Base-by-base conservation (phyloP, 2,888 invertebrate genomes). In the Rugalucina vietnamica region DNA sequence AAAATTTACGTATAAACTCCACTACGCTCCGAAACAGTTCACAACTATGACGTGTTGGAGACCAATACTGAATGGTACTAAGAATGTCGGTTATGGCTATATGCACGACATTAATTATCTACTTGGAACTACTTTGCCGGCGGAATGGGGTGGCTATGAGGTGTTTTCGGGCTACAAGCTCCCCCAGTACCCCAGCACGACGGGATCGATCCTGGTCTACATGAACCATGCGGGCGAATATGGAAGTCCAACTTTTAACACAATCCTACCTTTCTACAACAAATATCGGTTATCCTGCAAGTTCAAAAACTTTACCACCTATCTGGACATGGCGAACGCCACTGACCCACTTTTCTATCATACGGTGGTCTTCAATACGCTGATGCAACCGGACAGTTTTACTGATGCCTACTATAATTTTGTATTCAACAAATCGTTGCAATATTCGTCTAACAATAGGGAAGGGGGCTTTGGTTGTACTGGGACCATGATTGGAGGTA, bases 141-240 rank as follows among this genome's bases (percentile, higher is more conserved):
- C 87, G 27, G 87, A 87, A 77, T 87, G 87, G 87, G 87, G 87
- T 3, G 87, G 87, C 4, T 87, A 87, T 50, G 74, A 80, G 27
- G 75, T 87, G 0, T 75, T 80, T n/a, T 76, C 73, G 18, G 65
- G 76, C 3, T 29, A 29, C 4, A 29, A 34, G 4, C 29, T 60
- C 1, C 74, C 81, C 1, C 60, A 43, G 21, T 27, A 24, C 0
- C 60, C 39, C 24, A 54, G 36, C 1, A 65, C 75, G 24, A 39
- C n/a, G 0, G 86, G 86, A 8, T 29, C 76, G 0, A 49, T 87
- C 8, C 24, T 76, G 4, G 14, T 84, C 5, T 39, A 49, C 8
- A 50, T 85, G 60, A 85, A 87, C 43, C 85, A 87, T 69, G 77
- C 73, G 27, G 87, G 85, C 12, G 77, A 81, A 50, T 83, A 71